A percentile compares a stretch with the other conserved stretches of the same genome.
Evolutionary conservation across 1,140 invertebrate species (phyloP).

Genomic region (Cyclargus thomasi): DNA sequence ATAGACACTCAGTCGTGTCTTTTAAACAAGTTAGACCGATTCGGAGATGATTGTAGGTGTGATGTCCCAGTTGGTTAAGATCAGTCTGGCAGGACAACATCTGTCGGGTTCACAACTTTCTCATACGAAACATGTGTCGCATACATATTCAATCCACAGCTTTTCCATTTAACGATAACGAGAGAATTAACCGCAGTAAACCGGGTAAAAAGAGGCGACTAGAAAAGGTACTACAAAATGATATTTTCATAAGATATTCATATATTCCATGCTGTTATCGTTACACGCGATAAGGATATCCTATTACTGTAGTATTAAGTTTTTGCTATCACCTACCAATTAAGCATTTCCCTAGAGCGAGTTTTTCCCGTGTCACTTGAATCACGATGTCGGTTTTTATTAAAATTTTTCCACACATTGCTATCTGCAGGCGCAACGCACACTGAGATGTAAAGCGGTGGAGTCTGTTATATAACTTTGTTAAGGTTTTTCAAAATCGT

Average conservation of each 20-base stretch:
- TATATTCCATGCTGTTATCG: background rate
- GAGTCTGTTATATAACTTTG: background rate
- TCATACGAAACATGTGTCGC: too few relatives aligned
- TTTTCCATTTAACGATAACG: background rate
- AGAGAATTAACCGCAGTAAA: background rate
- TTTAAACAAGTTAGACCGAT: too few relatives aligned
- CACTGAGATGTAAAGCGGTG: background rate
- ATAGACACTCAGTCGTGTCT: too few relatives aligned
- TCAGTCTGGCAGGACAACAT: too few relatives aligned
- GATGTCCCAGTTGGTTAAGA: too few relatives aligned
- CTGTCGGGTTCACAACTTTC: too few relatives aligned
- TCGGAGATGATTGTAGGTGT: too few relatives aligned
- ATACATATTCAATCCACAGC: background rate
- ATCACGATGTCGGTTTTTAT: background rate
- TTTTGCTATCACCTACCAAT: constrained; percentile 13
- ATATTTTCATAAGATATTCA: constrained; percentile 7
- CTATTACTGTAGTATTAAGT: background rate
- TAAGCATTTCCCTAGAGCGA: constrained; percentile 12
- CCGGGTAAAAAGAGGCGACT: background rate
- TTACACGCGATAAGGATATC: background rate
- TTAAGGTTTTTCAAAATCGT: constrained; percentile 16
- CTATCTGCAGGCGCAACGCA: constrained; percentile 4
- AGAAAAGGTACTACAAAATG: background rate
- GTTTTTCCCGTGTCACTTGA: constrained; percentile 7
- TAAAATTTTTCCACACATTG: constrained; percentile 12